Conservation (phyloP, 2,888 invertebrate species). For the Lottia gigantea region DNA sequence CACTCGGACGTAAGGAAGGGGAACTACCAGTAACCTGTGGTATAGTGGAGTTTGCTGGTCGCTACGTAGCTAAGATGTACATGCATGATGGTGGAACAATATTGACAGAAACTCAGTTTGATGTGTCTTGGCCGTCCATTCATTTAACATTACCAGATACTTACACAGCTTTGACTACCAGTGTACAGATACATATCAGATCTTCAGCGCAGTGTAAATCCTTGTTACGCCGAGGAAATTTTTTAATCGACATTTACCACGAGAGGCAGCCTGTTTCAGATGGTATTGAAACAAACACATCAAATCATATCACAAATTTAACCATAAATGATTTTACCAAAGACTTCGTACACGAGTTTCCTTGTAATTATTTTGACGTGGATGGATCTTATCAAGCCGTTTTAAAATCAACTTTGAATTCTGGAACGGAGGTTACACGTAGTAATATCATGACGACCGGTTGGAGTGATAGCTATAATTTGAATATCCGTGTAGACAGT, state of each 20-base stretch:
- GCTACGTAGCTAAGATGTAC: constrained; percentile 51
- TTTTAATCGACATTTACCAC: constrained; percentile 33
- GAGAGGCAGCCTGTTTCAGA: background rate
- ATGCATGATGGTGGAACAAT: constrained; percentile 48
- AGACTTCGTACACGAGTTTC: constrained; percentile 26
- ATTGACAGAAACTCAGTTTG: constrained; percentile 38
- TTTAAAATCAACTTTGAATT: constrained; percentile 45
- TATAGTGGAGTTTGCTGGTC: constrained; percentile 55
- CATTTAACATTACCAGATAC: constrained; percentile 40
- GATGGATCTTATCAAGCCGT: constrained; percentile 53
- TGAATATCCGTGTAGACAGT: constrained; percentile 39
- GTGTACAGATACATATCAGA: constrained; percentile 40
- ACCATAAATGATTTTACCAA: constrained; percentile 21
- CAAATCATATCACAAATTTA: constrained; percentile 28
- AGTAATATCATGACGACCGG: constrained; percentile 50
- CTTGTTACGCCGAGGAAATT: constrained; percentile 40
- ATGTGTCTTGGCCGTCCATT: constrained; percentile 53
- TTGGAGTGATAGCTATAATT: constrained; percentile 49
- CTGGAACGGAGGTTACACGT: constrained; percentile 37
- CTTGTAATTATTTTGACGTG: constrained; percentile 53
- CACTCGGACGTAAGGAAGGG: constrained; percentile 38
- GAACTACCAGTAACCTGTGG: constrained; percentile 54
- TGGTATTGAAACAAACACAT: constrained; percentile 26
- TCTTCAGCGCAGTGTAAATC: constrained; percentile 51
- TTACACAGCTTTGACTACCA: constrained; percentile 48